Evolutionary conservation across 2,888 invertebrate species (phyloP).

Genomic region (Hybos culiciformis): DNA sequence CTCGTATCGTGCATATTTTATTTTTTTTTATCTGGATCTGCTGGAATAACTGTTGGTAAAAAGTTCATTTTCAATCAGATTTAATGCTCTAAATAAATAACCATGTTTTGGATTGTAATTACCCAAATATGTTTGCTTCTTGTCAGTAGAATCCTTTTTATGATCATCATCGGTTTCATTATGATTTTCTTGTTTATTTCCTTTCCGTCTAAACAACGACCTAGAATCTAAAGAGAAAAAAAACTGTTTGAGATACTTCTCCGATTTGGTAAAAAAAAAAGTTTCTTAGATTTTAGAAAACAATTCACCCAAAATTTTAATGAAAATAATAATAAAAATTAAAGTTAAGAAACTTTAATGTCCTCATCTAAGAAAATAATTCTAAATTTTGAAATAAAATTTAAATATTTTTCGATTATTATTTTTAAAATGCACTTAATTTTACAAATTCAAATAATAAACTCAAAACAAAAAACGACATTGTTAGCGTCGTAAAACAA

Average conservation of each 20-base stretch:
- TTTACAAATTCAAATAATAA: too few species aligned
- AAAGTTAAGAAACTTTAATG: background rate
- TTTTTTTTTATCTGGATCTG: too few species aligned
- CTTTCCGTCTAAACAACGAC: slow-evolving; percentile 21
- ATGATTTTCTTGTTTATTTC: slow-evolving; percentile 12
- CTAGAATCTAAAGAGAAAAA: slow-evolving; percentile 24
- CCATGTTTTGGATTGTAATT: slow-evolving; percentile 26
- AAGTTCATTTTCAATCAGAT: slow-evolving; percentile 30
- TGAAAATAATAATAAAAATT: background rate
- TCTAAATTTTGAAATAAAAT: background rate
- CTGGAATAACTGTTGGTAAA: too few species aligned
- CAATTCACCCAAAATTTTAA: background rate
- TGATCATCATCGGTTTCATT: slow-evolving; percentile 23
- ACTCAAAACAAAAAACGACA: too few species aligned
- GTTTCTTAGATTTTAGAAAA: background rate
- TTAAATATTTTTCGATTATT: background rate
- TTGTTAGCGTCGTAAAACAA: too few species aligned
- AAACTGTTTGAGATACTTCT: background rate
- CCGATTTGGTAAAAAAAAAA: background rate
- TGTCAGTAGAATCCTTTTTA: slow-evolving; percentile 20
- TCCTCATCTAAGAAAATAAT: background rate
- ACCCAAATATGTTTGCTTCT: slow-evolving; percentile 17
- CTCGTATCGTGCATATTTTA: too few species aligned
- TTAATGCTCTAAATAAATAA: slow-evolving; percentile 28
- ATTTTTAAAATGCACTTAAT: too few species aligned